A percentile compares a stretch with the other conserved stretches of the same genome.
Evolutionary conservation across 2,797 vertebrate genomes (phyloP).

Genomic region (Kryptolebias ocellatus): DNA sequence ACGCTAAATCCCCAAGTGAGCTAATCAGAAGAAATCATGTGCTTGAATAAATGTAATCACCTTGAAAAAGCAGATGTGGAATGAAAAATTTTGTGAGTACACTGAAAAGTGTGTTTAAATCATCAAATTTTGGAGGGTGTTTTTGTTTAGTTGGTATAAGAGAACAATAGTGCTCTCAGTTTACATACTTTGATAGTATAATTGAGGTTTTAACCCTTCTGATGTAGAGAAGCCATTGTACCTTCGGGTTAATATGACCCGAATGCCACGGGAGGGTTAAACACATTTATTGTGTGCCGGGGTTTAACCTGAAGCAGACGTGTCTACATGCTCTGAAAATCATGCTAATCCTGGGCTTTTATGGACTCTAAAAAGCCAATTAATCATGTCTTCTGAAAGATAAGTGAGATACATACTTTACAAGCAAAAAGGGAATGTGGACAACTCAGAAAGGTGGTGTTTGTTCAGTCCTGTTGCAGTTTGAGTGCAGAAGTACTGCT

Average conservation of each 20-base stretch:
- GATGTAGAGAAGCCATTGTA: too few species aligned
- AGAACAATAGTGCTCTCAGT: not conserved
- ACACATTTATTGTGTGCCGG: not conserved
- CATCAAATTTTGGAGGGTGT: not conserved
- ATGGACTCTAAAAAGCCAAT: not conserved
- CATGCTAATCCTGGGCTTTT: not conserved
- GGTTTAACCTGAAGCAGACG: not conserved
- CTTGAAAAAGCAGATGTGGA: slow-evolving; percentile 52
- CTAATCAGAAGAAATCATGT: slow-evolving; percentile 50
- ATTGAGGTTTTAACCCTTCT: too few species aligned
- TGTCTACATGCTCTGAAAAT: not conserved
- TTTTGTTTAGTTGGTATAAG: slow-evolving; percentile 9
- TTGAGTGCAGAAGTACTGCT: not conserved
- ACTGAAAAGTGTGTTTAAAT: slow-evolving; percentile 13
- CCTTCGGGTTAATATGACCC: too few species aligned
- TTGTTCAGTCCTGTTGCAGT: too few species aligned
- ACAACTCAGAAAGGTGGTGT: too few species aligned
- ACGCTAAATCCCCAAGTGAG: slow-evolving; percentile 38
- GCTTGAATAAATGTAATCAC: slow-evolving; percentile 40
- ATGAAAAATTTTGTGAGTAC: slow-evolving; percentile 40
- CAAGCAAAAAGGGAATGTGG: not conserved
- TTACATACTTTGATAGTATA: too few species aligned
- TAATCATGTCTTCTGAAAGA: not conserved
- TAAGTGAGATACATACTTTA: not conserved
- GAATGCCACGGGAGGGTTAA: slow-evolving; percentile 1